Evolutionary conservation across 2,888 invertebrate species (phyloP).

Genomic region (Lasioglossum lativentre): DNA sequence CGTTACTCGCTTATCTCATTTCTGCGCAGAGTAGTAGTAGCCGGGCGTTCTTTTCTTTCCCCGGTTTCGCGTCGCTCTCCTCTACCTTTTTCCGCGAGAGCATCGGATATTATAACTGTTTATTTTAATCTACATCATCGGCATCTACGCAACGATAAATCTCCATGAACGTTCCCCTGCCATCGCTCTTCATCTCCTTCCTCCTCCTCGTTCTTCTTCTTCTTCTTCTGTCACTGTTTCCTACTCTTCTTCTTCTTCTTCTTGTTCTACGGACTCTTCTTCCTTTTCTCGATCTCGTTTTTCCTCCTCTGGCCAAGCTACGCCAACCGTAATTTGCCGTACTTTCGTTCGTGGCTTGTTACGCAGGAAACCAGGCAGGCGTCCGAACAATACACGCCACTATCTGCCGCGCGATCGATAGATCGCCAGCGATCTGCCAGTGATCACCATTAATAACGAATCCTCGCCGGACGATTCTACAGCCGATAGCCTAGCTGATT

Average conservation of each 20-base stretch:
- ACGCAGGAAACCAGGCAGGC: constrained; percentile 52
- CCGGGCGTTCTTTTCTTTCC: constrained; percentile 32
- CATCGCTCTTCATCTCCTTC: constrained; percentile 47
- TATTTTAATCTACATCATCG: constrained; percentile 72
- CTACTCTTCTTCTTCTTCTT: neutral
- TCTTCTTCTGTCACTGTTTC: neutral
- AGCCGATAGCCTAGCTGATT: constrained; percentile 2
- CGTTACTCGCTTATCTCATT: constrained; percentile 60
- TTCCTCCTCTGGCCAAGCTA: neutral
- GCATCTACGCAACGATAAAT: constrained; percentile 69
- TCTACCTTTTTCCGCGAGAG: constrained; percentile 33
- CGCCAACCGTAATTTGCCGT: constrained; percentile 51
- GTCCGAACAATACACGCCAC: constrained; percentile 54
- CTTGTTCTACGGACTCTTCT: neutral
- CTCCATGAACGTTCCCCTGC: constrained; percentile 56
- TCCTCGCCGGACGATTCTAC: constrained; percentile 44
- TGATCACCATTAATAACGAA: constrained; percentile 67
- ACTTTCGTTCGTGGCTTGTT: constrained; percentile 55
- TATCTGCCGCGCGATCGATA: constrained; percentile 58
- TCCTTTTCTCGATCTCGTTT: neutral
- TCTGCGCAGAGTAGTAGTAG: constrained; percentile 39
- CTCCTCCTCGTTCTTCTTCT: constrained; percentile 36
- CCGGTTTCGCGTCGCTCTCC: neutral
- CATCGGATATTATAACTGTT: constrained; percentile 71
- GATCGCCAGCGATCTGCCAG: constrained; percentile 57